Conservation (phyloP, 2,888 invertebrate species). For the Rhamphomyia laevipes region DNA sequence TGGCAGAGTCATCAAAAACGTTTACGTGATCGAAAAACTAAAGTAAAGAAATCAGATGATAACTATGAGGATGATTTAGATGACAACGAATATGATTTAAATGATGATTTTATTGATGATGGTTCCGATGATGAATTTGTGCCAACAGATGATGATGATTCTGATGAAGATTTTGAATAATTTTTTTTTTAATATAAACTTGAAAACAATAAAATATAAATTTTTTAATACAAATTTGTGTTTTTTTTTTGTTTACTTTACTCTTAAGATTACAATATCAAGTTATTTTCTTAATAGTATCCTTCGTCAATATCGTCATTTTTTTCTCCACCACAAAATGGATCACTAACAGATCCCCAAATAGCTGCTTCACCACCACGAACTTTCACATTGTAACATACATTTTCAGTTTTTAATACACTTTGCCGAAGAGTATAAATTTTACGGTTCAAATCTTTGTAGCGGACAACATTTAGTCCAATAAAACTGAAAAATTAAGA, state of each 20-base stretch:
- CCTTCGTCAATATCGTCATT: conserved; percentile 39
- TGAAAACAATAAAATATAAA: too few relatives aligned
- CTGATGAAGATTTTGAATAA: conserved; percentile 9
- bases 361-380: conserved; percentile 62
- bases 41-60: conserved; percentile 23
- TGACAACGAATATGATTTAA: conserved; percentile 39
- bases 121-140: conserved; percentile 40
- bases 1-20: conserved; percentile 13
- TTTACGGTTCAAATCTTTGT: conserved; percentile 58
- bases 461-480: conserved; percentile 40
- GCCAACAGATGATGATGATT: conserved; percentile 25
- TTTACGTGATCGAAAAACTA: conserved; percentile 28
- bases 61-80: conserved; percentile 39
- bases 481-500: conserved; percentile 31
- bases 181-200: not conserved
- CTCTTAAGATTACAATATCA: conserved; percentile 27
- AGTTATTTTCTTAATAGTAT: conserved; percentile 24
- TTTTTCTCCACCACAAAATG: conserved; percentile 28
- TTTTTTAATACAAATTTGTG: too few relatives aligned
- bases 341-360: conserved; percentile 36
- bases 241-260: too few relatives aligned
- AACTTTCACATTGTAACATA: conserved; percentile 68
- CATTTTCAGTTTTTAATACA: conserved; percentile 69
- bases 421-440: conserved; percentile 59
- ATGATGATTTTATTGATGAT: conserved; percentile 41